These are phyloP conservation scores for Theocolax elegans DNA, from an alignment of 1,140 invertebrate species.

Conservation along the genomic window DNA sequence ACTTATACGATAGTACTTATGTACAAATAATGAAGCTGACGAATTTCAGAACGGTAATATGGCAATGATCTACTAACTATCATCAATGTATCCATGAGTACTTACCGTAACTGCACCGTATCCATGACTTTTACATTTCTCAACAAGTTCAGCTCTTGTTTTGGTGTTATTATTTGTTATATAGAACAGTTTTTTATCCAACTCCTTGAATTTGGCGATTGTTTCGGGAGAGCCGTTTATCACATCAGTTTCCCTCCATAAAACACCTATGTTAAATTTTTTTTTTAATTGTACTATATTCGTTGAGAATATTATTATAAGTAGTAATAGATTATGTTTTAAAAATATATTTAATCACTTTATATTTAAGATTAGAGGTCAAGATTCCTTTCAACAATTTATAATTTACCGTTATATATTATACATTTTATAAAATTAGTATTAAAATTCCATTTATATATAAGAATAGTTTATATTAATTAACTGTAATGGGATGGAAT, in stretches of 20 bases:
- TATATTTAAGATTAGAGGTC: not conserved
- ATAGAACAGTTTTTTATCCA: conserved; percentile 89
- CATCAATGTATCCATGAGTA: too few relatives aligned
- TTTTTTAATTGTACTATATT: not conserved
- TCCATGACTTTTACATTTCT: conserved; percentile 82
- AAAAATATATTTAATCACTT: too few relatives aligned
- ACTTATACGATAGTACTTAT: too few relatives aligned
- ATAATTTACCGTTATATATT: not conserved
- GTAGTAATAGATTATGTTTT: too few relatives aligned
- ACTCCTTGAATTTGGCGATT: conserved; percentile 76
- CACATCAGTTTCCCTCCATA: conserved; percentile 82
- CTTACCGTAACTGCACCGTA: conserved; percentile 71
- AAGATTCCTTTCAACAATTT: not conserved
- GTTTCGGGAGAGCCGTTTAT: conserved; percentile 77
- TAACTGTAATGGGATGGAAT: too few relatives aligned
- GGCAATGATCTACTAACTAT: too few relatives aligned
- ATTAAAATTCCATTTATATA: too few relatives aligned
- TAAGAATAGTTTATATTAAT: too few relatives aligned
- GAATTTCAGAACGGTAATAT: too few relatives aligned
- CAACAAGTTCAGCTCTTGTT: conserved; percentile 80
- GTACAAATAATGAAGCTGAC: too few relatives aligned
- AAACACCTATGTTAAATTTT: conserved; percentile 72
- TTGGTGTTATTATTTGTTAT: conserved; percentile 96
- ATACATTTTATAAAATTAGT: conserved; percentile 47
- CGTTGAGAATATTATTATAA: too few relatives aligned